These are phyloP conservation scores for Malurus cyaneus DNA, from an alignment of 2,113 vertebrate genomes.

Conservation along the genomic window DNA sequence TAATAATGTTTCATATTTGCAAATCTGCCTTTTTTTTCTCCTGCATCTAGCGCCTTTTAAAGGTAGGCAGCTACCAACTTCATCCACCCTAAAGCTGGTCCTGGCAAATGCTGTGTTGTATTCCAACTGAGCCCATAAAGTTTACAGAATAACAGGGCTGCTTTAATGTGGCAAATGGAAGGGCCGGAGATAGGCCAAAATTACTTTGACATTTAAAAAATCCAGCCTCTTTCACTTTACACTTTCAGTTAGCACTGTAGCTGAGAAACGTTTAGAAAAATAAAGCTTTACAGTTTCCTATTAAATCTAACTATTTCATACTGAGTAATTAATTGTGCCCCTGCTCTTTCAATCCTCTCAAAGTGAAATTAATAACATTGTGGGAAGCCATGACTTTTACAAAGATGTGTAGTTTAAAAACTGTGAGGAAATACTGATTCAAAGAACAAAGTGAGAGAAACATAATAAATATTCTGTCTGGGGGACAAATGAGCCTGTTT, in stretches of 20 bases:
- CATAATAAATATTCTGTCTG: neutral
- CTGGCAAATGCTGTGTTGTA: neutral
- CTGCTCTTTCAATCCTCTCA: slow-evolving; percentile 24
- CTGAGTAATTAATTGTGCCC: slow-evolving; percentile 41
- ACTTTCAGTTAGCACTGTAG: neutral
- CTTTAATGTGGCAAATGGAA: slow-evolving; percentile 35
- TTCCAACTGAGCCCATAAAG: slow-evolving; percentile 4
- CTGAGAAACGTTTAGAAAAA: slow-evolving; percentile 29
- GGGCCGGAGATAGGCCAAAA: neutral
- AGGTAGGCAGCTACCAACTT: neutral
- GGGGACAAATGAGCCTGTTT: neutral
- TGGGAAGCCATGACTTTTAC: slow-evolving; percentile 40
- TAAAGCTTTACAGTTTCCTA: slow-evolving; percentile 8
- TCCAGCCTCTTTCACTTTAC: neutral
- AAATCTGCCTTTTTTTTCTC: neutral
- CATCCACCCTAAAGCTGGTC: neutral
- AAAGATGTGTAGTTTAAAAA: slow-evolving; percentile 15
- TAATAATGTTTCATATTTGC: neutral
- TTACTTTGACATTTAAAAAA: slow-evolving; percentile 43
- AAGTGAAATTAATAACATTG: slow-evolving; percentile 43
- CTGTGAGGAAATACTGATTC: slow-evolving; percentile 10
- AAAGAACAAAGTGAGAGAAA: neutral
- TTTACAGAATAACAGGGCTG: slow-evolving; percentile 27
- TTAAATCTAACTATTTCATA: slow-evolving; percentile 36
- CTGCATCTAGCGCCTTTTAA: neutral